Conservation (phyloP, 1,140 invertebrate species). For the Aradophagus sp. region DNA sequence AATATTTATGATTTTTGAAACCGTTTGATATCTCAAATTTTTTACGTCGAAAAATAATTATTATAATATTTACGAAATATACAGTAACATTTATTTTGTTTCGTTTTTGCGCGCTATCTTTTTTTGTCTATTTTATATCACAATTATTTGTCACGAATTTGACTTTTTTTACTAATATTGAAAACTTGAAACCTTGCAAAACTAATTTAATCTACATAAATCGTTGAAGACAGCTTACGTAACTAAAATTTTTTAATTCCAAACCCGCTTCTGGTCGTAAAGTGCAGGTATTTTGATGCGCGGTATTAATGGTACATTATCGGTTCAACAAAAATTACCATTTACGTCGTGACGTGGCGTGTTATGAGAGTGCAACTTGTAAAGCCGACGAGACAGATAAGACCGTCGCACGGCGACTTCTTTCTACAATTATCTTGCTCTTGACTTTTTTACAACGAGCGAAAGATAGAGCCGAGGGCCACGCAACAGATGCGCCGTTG, state of each 20-base stretch:
- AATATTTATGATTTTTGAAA: no score
- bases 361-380: conserved; percentile 53
- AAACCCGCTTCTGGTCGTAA: conserved; percentile 12
- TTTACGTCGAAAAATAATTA: no score
- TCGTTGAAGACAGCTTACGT: conserved; percentile 6
- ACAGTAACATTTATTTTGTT: no score
- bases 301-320: conserved; percentile 49
- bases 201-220: no score
- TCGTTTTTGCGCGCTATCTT: no score
- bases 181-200: no score
- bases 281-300: conserved; percentile 42
- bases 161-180: neutral
- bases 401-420: conserved; percentile 46
- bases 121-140: no score
- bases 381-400: conserved; percentile 51
- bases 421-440: conserved; percentile 54
- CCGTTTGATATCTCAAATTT: no score
- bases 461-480: conserved; percentile 41
- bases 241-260: conserved; percentile 20
- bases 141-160: neutral
- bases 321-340: conserved; percentile 42
- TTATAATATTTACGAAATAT: no score
- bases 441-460: conserved; percentile 46
- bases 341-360: conserved; percentile 30
- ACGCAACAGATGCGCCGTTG: conserved; percentile 50